Conservation (phyloP, 35 echinoderm and acorn worm genomes). For the Strongylocentrotus purpuratus region DNA sequence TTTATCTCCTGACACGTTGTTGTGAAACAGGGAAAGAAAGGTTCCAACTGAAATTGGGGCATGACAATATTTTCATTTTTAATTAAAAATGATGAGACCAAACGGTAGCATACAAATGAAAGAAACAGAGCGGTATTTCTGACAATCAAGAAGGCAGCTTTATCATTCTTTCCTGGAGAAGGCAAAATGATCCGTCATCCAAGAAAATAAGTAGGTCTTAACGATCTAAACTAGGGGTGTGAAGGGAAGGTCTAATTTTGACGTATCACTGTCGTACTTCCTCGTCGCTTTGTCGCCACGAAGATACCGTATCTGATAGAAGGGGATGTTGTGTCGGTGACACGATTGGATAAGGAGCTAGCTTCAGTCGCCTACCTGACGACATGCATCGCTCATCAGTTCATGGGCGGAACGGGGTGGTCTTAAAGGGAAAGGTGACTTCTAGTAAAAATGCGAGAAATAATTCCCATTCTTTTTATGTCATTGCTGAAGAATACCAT, state of each 20-base stretch:
- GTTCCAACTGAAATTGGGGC: too few species aligned
- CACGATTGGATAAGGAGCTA: conserved; percentile 33
- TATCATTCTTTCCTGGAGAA: neutral
- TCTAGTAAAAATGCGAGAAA: too few species aligned
- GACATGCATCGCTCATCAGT: neutral
- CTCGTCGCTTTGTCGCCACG: conserved; percentile 30
- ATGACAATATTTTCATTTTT: neutral
- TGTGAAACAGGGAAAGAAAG: too few species aligned
- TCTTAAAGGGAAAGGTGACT: neutral
- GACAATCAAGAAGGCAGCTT: neutral
- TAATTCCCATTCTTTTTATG: too few species aligned
- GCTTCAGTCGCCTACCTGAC: conserved; percentile 18
- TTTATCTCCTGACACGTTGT: too few species aligned
- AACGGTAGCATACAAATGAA: neutral
- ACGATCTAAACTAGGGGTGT: conserved; percentile 20
- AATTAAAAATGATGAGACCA: neutral
- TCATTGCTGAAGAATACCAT: too few species aligned
- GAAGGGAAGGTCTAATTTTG: conserved; percentile 38
- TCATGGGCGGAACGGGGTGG: neutral
- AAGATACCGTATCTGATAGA: conserved; percentile 6
- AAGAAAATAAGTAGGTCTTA: conserved; percentile 1
- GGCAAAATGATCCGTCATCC: neutral
- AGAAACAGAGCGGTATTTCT: neutral
- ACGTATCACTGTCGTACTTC: conserved; percentile 32
- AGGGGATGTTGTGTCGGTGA: neutral